A percentile compares a stretch with the other conserved stretches of the same genome.
Conservation (phyloP, 2,888 invertebrate genomes). For the Villa cingulata region DNA sequence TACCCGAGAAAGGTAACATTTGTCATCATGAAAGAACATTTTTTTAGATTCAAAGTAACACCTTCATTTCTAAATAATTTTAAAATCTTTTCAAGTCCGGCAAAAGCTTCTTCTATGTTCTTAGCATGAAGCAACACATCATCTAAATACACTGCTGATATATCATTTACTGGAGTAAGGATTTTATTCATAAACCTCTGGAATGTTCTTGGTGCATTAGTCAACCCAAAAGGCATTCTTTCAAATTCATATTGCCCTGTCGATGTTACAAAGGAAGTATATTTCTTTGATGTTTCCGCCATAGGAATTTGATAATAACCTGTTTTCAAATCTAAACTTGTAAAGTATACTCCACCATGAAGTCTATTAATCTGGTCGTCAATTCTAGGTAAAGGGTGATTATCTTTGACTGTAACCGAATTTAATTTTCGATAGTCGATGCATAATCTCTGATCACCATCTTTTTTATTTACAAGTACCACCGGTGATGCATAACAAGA, state of each 20-base stretch:
- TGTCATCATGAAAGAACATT: conserved; percentile 16
- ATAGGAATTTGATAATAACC: conserved; percentile 14
- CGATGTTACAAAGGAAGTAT: too few relatives aligned
- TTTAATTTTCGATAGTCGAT: conserved; percentile 16
- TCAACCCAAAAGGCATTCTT: too few relatives aligned
- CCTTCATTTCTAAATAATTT: conserved; percentile 2
- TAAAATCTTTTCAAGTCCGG: background rate
- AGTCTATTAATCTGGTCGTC: conserved; percentile 22
- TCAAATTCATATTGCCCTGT: conserved; percentile 21
- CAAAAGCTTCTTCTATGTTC: conserved; percentile 10
- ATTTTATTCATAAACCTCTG: conserved; percentile 18
- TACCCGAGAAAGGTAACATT: conserved; percentile 17
- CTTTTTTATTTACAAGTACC: background rate
- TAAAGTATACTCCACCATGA: conserved; percentile 17
- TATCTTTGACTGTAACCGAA: conserved; percentile 20
- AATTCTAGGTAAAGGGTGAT: conserved; percentile 22
- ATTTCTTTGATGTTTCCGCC: conserved; percentile 21
- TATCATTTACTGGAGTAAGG: background rate
- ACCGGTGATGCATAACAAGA: too few relatives aligned
- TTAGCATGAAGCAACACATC: conserved; percentile 18
- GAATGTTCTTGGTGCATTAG: conserved; percentile 22
- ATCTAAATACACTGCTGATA: conserved; percentile 16
- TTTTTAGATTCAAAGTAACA: conserved; percentile 5
- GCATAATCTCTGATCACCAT: background rate
- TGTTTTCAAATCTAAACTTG: conserved; percentile 18